Evolutionary conservation across 2,888 invertebrate species (phyloP).

Genomic region (Drosophila buzzatii): DNA sequence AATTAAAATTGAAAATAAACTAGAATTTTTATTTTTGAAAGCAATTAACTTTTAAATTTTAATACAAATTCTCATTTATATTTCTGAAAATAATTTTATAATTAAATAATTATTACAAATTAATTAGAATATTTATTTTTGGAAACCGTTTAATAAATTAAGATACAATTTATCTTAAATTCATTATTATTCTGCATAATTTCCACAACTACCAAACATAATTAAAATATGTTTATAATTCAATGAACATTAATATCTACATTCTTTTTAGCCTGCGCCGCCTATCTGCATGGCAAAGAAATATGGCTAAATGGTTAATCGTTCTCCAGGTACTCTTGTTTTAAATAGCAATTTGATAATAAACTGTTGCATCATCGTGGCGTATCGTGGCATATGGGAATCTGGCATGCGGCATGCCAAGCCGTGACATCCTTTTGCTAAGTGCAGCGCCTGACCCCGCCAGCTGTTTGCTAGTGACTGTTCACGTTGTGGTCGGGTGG

Average conservation of each 20-base stretch:
- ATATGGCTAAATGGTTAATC: slow-evolving; percentile 1
- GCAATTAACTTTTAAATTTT: too few relatives aligned
- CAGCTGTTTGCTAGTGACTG: slow-evolving; percentile 63
- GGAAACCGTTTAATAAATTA: too few relatives aligned
- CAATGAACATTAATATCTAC: background rate
- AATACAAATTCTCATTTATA: too few relatives aligned
- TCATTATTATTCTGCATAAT: too few relatives aligned
- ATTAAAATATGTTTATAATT: too few relatives aligned
- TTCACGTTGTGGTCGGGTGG: slow-evolving; percentile 29
- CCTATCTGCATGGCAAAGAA: background rate
- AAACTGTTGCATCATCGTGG: slow-evolving; percentile 61
- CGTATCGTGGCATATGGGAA: slow-evolving; percentile 39
- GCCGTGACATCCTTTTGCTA: slow-evolving; percentile 61
- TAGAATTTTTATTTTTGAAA: too few relatives aligned
- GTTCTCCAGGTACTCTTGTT: slow-evolving; percentile 1
- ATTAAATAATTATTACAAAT: too few relatives aligned
- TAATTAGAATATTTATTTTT: too few relatives aligned
- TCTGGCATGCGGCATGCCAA: slow-evolving; percentile 59
- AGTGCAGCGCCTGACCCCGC: slow-evolving; percentile 54
- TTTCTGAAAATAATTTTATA: too few relatives aligned
- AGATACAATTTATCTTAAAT: too few relatives aligned
- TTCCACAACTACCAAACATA: too few relatives aligned
- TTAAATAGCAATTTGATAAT: slow-evolving; percentile 26
- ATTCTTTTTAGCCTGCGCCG: background rate
- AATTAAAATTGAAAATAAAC: too few relatives aligned